Percentiles rank a stretch among this genome's conserved stretches.
Evolutionary conservation across 2,113 vertebrate genomes (phyloP).

Genomic region (Forbesichthys papilliferus): DNA sequence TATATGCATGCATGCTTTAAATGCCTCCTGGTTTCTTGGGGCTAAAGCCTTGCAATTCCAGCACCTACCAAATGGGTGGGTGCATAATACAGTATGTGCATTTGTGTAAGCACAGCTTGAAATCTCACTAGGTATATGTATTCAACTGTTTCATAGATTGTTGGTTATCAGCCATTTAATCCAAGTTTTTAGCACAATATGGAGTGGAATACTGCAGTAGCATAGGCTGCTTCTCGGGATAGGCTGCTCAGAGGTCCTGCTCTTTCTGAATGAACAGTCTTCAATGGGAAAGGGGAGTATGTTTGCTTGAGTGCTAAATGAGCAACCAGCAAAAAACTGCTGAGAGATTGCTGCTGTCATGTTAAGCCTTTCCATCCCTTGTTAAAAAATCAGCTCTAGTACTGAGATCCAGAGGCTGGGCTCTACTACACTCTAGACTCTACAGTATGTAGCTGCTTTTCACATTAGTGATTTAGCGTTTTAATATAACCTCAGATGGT

Average conservation of each 20-base stretch:
- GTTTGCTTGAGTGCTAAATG: slow-evolving; percentile 7
- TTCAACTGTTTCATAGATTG: too few relatives aligned
- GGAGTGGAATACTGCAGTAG: background rate
- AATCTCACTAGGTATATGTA: too few relatives aligned
- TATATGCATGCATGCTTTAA: background rate
- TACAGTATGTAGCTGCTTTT: background rate
- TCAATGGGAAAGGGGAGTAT: slow-evolving; percentile 15
- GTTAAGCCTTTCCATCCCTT: background rate
- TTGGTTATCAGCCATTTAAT: too few relatives aligned
- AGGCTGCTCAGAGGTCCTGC: slow-evolving; percentile 19
- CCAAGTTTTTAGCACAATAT: background rate
- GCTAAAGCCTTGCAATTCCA: background rate
- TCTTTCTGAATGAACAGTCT: slow-evolving; percentile 8
- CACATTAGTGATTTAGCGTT: slow-evolving; percentile 10
- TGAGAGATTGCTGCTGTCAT: background rate
- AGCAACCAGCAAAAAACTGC: slow-evolving; percentile 17
- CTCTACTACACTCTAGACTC: background rate
- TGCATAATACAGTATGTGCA: background rate
- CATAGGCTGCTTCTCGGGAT: slow-evolving; percentile 9
- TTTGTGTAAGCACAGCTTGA: too few relatives aligned
- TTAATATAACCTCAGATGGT: slow-evolving; percentile 1
- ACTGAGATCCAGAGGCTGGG: background rate
- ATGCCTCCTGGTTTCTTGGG: background rate
- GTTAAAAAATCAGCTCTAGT: background rate
- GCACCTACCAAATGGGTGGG: background rate